A percentile compares a stretch with the other conserved stretches of the same genome.
Evolutionary conservation across 2,888 invertebrate species (phyloP).

Genomic region (Psylliodes chrysocephalus): DNA sequence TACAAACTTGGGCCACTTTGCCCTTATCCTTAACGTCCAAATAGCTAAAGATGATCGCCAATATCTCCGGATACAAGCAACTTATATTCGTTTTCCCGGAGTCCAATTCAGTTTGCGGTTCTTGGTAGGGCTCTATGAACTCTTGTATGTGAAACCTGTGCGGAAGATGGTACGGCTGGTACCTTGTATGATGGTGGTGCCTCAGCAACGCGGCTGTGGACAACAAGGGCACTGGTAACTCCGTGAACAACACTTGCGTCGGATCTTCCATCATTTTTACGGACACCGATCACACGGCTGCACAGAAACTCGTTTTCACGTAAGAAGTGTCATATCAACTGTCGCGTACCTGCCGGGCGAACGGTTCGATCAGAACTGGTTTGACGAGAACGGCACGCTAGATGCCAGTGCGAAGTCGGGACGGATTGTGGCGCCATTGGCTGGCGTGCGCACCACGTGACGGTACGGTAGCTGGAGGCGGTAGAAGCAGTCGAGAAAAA

Average conservation of each 20-base stretch:
- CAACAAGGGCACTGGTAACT: constrained; percentile 69
- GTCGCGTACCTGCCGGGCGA: constrained; percentile 55
- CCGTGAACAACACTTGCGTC: constrained; percentile 69
- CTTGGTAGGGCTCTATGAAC: constrained; percentile 51
- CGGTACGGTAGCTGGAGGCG: background rate
- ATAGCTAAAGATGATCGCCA: constrained; percentile 91
- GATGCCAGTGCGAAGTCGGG: constrained; percentile 55
- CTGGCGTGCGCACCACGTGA: constrained; percentile 68
- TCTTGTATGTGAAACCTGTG: constrained; percentile 72
- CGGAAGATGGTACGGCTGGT: constrained; percentile 73
- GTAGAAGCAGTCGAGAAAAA: background rate
- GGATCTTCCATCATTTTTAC: constrained; percentile 66
- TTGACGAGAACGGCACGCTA: constrained; percentile 58
- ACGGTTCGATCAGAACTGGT: constrained; percentile 61
- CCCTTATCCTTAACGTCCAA: constrained; percentile 90
- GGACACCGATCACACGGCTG: constrained; percentile 60
- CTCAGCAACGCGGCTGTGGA: constrained; percentile 66
- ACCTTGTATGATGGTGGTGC: constrained; percentile 66
- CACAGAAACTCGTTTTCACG: constrained; percentile 55
- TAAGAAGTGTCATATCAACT: constrained; percentile 54
- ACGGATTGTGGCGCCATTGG: constrained; percentile 59
- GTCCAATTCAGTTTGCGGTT: constrained; percentile 49
- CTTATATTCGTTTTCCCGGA: constrained; percentile 79
- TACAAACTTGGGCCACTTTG: constrained; percentile 89
- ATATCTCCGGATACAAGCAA: constrained; percentile 89